These are phyloP conservation scores for Poecilia picta DNA, from an alignment of 2,797 vertebrate species.

Conservation along the genomic window DNA sequence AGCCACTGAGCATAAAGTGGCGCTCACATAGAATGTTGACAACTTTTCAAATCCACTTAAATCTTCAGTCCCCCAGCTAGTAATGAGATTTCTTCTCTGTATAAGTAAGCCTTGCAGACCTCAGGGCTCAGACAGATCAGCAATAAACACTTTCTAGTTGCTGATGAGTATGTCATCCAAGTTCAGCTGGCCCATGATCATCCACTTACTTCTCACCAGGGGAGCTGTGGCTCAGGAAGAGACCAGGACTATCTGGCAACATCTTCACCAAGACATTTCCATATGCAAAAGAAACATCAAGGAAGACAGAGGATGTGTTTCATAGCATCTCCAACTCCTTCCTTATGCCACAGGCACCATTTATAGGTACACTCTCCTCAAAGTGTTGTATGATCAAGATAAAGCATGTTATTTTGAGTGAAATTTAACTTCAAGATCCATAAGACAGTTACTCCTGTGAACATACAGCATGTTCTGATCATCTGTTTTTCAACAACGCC, in stretches of 20 bases:
- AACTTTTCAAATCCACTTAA: background rate
- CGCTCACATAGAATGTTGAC: too few relatives aligned
- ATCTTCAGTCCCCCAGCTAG: background rate
- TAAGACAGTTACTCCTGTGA: background rate
- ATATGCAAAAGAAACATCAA: background rate
- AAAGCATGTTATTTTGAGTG: background rate
- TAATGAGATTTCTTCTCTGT: background rate
- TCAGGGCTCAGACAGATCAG: constrained; percentile 4
- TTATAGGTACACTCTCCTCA: background rate
- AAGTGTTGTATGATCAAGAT: background rate
- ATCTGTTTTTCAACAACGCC: background rate
- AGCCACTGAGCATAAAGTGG: background rate
- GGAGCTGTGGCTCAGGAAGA: background rate
- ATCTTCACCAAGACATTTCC: background rate
- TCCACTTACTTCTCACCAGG: background rate
- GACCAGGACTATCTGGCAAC: background rate
- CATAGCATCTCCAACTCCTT: background rate
- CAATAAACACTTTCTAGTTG: constrained; percentile 4
- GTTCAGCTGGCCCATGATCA: background rate
- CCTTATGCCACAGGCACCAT: background rate
- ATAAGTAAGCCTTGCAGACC: background rate
- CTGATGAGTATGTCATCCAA: background rate
- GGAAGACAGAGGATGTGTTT: background rate
- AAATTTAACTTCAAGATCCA: background rate
- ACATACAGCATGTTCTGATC: background rate